Evolutionary conservation across 2,888 invertebrate species (phyloP).

Genomic region (Mylabris sibirica): DNA sequence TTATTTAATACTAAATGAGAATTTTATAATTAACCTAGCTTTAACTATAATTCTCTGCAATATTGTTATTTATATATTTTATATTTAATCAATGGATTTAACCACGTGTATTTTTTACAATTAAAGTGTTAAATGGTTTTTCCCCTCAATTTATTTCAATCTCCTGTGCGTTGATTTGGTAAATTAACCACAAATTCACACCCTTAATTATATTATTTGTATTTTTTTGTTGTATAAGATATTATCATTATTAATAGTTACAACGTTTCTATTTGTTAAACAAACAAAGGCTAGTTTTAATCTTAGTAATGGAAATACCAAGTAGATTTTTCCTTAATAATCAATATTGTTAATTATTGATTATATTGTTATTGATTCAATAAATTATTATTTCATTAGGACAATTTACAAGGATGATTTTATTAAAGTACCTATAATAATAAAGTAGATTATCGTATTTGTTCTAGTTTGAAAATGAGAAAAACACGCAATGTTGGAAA

Average conservation of each 20-base stretch:
- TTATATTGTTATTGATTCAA: too few species aligned
- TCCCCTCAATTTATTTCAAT: too few species aligned
- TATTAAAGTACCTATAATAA: too few species aligned
- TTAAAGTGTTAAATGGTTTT: background rate
- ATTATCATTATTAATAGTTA: background rate
- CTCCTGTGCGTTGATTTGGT: background rate
- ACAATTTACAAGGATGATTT: background rate
- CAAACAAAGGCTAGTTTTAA: constrained; percentile 5
- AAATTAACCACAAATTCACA: background rate
- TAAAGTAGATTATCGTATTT: too few species aligned
- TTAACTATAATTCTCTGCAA: too few species aligned
- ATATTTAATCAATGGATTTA: background rate
- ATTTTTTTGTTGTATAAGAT: too few species aligned
- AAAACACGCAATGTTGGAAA: too few species aligned
- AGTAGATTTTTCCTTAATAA: background rate
- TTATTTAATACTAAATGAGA: background rate
- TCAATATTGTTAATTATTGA: background rate
- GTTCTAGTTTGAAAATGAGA: too few species aligned
- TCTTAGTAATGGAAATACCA: background rate
- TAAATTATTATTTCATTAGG: background rate
- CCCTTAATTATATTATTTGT: background rate
- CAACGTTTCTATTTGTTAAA: background rate
- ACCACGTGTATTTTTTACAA: background rate
- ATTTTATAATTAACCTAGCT: background rate
- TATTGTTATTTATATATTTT: background rate